A percentile compares a stretch with the other conserved stretches of the same genome.
phyloP scores from a whole-genome alignment of 2,888 invertebrate species.

The Drosophila formosana region DNA sequence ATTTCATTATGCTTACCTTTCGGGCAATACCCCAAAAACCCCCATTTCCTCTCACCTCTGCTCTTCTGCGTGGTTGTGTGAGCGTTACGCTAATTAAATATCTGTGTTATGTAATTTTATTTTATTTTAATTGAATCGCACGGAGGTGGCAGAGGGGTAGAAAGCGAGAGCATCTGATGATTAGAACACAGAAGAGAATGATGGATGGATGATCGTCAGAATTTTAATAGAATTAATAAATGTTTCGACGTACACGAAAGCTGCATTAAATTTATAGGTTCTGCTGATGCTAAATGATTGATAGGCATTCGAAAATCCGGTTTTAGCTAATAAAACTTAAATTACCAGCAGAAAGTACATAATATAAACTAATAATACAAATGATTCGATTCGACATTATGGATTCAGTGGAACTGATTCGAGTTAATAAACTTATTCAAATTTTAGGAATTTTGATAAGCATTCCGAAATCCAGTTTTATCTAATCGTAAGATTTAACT shows the following conservation, averaged over 20 bases:
- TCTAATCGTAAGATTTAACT: neutral
- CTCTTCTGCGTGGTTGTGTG: conserved; percentile 1
- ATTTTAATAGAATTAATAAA: conserved; percentile 5
- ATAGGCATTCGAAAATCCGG: conserved; percentile 7
- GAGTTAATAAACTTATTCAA: neutral
- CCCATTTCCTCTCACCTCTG: neutral
- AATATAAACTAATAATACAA: neutral
- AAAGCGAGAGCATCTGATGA: neutral
- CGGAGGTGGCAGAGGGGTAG: neutral
- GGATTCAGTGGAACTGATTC: neutral
- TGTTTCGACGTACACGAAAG: conserved; percentile 16
- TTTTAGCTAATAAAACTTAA: conserved; percentile 4
- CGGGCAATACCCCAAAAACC: neutral
- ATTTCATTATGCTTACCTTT: conserved; percentile 22
- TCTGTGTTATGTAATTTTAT: conserved; percentile 15
- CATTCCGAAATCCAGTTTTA: neutral
- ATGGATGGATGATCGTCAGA: conserved; percentile 22
- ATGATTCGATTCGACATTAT: neutral
- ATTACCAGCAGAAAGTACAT: neutral
- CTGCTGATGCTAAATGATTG: conserved; percentile 13
- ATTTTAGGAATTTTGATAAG: neutral
- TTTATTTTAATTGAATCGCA: neutral
- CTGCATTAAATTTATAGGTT: conserved; percentile 13
- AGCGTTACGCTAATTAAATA: conserved; percentile 16
- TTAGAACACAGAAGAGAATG: conserved; percentile 2